Evolutionary conservation across 1,140 invertebrate genomes (phyloP), one percentile per base, ranked within the genome.

Genomic region (Lordiphosa collinella): DNA sequence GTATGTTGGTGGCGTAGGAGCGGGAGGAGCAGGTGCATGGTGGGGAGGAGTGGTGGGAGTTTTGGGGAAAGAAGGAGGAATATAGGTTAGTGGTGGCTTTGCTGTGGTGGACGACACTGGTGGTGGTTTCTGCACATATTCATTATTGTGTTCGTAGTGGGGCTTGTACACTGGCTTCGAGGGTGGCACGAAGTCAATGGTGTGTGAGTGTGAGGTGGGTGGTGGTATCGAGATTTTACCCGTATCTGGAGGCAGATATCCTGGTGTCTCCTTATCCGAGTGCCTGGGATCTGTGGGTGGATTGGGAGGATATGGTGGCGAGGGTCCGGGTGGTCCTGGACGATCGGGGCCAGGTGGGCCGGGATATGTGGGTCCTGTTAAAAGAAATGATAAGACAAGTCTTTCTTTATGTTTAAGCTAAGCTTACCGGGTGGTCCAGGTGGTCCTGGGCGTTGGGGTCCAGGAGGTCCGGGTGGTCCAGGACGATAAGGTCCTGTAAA

Each of bases 191-290:
- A 51, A 56, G 43, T 54, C 47, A 59, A 62, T 75, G 57, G 60
- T 46, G 60, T 72, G 69, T 59, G 69, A 70, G 31, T 49, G 25
- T 44, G 63, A 74, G 63, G 55, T 57, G 37, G 65, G 64, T 4
- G 61, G 59, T 46, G 64, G 54, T 32, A 13, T 57, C 22, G 67
- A 48, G 52, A 69, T 71, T 69, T 87, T 87, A 87, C 86, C 86
- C 47, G 64, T 65, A 40, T 61, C 47, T 38, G 89, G 89, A 59
- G 89, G 89, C 62, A 86, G 52, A 13, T 89, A 89, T 41, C 84
- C 82, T 29, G 74, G 63, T 7, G 79, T 80, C n/a, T 86, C 62
- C 59, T 65, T 70, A 38, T 74, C 61, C 56, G 89, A 87, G 40
- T 76, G 67, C 22, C 86, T 69, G 22, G 87, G 87, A 65, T 85